Base-by-base conservation (phyloP, 2,888 invertebrate genomes). In the Abrostola tripartita region DNA sequence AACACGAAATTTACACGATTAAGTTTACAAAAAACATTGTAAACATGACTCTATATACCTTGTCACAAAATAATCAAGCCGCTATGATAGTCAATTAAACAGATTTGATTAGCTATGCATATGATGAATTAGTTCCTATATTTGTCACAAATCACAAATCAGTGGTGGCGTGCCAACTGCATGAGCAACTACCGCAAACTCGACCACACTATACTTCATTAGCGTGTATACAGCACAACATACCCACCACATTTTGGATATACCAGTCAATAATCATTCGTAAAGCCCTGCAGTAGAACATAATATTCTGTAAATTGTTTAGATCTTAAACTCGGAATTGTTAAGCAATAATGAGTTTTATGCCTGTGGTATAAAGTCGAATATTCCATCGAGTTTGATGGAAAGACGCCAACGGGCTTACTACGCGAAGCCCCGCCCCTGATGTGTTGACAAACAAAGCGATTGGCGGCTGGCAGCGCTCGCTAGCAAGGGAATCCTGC, bases 181-280 rank as follows among this genome's bases (percentile, higher is more conserved):
- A 88, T 90, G 94, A 92, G 88, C 89, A 90, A 90, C 93, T 90
- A 91, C 90, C 89, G 89, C 92, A 89, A 93, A 94, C 94, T 93
- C 92, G 85, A 84, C 87, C 88, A 85, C 86, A 88, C 90, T 88
- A 90, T 88, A 85, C 90, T 88, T 92, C 93, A 93, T 92, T 92
- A 93, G 88, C 91, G 90, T 89, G 86, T 90, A 88, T 85, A 92
- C 91, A 91, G 90, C 90, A 90, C 85, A 89, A 89, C 88, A 89
- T 88, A 88, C 87, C 90, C 86, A 87, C 85, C 84, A 85, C 77
- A 75, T 78, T 72, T 65, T 47, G 56, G 37, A 41, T 51, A 14
- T 11, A 64, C n/a, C 79, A 81, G 59, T 68, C 76, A 62, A 91
- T 71, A 85, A 80, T 73, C 69, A 76, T 62, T 83, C 84, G 63